Evolutionary conservation across 2,113 vertebrate genomes (phyloP), one percentile per base, ranked within the genome.

Genomic region (Polyodon spathula): DNA sequence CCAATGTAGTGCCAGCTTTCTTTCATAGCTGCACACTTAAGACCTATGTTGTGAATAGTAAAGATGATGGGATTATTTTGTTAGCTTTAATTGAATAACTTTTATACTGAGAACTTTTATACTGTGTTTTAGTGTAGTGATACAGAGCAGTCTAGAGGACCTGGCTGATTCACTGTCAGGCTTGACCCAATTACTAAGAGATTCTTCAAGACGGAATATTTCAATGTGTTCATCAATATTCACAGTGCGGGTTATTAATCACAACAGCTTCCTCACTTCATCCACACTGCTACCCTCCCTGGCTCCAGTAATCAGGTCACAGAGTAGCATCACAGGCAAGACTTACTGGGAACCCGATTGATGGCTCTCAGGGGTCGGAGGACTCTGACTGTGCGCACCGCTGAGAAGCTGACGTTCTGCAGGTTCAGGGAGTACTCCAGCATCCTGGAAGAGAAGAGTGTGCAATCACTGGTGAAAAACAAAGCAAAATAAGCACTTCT

Each of bases 371-470:
- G 89, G 0, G 96, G 96, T 64, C 96, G 87, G 73, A 98, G 88
- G 73, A 98, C 96, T 0, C 96, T 88, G 57, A 98, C 95, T 0
- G 96, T 97, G 77, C 96, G 90, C 73, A 98, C 94, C 0, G 95
- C 95, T 0, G 96, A 96, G 77, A 98, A 93, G 73, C 93, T 97
- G 83, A 97, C 94, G 0, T 93, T 98, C 89, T 98, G 93, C 76
- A 98, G 84, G 86, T 98, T 92, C 79, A 97, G 84, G 10, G 96
- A 98, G 63, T 98, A 98, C 78, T 98, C 96, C 86, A 98, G 76
- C 94, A 98, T 98, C 83, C 96, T 98, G 86, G 2, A 52, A 60
- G 64, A 67, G 39, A 76, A 57, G 14, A 55, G 59, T 73, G 37
- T 46, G 17, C 6, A 37, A 6, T 6, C 17, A 40, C 12, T 6